Base-by-base conservation (phyloP, 2,888 invertebrate genomes). In the Mythimna lalbum region DNA sequence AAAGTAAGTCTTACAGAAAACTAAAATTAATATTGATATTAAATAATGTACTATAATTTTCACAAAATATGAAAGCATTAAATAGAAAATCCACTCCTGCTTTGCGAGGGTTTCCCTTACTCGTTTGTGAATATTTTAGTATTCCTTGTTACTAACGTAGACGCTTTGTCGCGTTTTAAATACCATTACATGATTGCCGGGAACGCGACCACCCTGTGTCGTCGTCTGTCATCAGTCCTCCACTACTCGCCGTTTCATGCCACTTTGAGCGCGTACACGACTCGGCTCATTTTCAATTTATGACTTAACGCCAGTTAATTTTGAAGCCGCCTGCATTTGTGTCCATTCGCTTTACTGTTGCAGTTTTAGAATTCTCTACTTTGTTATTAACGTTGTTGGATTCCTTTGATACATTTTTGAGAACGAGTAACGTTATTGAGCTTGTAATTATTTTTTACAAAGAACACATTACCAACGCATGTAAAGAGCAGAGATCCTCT, bases 241-340 rank as follows among this genome's bases (percentile, higher is more conserved):
- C 88, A 87, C 80, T 63, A 66, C 77, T 78, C 75, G 82, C 70
- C 73, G 76, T 81, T 82, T 82, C 82, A 82, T 78, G 86, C 79
- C 82, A 85, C 79, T 85, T 84, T 77, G 80, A 78, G 78, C 80
- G 80, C 76, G 68, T 83, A 76, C 74, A 84, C 80, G 76, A 78
- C 65, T 78, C 80, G 73, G 76, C 80, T 83, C 85, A 86, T 88
- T 80, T 86, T 83, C 70, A 82, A 89, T 90, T 90, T 87, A 89
- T 82, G 84, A 81, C 78, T 74, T 87, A 83, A 85, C 87, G 86
- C 84, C 78, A 76, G 80, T 80, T 82, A 76, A 86, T 83, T 87
- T 79, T 65, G 66, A 76, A 78, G 61, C 65, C 57, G 65, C 64
- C 64, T 76, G 69, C 76, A 78, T 81, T 79, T 62, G 73, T 73